Evolutionary conservation across 2,113 vertebrate genomes (phyloP).

Genomic region (Platysteira castanea): DNA sequence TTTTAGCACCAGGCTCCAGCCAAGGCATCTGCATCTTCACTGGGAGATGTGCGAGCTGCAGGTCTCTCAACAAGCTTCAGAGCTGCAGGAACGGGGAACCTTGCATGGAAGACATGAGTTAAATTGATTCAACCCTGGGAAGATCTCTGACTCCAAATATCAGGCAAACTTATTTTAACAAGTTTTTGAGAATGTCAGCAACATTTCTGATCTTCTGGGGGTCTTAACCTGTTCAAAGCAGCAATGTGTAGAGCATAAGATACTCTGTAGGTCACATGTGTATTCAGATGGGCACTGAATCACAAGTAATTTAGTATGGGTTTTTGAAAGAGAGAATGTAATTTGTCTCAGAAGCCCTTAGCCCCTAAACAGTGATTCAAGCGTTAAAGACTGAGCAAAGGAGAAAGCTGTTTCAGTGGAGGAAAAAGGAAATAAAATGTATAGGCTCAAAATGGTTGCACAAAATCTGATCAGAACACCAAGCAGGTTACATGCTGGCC

Average conservation of each 20-base stretch:
- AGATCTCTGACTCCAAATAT: not conserved
- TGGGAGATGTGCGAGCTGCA: not conserved
- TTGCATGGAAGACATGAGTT: not conserved
- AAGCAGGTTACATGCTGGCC: not conserved
- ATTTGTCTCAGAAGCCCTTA: not conserved
- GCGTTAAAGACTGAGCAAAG: not conserved
- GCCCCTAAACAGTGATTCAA: not conserved
- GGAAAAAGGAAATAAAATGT: not conserved
- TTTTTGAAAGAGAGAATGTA: not conserved
- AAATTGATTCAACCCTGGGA: not conserved
- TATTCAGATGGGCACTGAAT: not conserved
- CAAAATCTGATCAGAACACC: not conserved
- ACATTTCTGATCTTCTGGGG: not conserved
- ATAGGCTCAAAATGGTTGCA: not conserved
- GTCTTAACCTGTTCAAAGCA: not conserved
- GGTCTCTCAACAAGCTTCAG: not conserved
- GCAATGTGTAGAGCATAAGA: not conserved
- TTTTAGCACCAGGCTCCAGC: not conserved
- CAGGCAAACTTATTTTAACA: not conserved
- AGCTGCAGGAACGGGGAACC: fast-evolving
- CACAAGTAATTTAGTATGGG: not conserved
- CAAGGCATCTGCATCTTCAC: not conserved
- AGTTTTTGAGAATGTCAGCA: not conserved
- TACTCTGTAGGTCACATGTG: not conserved
- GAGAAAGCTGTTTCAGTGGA: not conserved